Percentiles rank a stretch among this genome's conserved stretches.
phyloP scores from a whole-genome alignment of 1,140 invertebrate genomes.

The Magallana ariakensis region DNA sequence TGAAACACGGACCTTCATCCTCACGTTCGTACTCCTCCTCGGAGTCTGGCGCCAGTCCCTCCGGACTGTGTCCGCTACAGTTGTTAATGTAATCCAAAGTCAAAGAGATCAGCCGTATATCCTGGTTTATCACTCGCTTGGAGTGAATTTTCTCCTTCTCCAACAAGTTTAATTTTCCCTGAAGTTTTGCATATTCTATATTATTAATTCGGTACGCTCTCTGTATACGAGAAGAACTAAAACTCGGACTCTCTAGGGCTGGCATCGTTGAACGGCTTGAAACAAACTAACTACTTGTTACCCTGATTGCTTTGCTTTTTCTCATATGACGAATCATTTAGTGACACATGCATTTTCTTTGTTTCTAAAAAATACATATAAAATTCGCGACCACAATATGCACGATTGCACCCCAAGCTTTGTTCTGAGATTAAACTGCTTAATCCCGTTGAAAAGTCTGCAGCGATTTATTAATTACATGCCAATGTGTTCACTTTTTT shows the following conservation, averaged over 20 bases:
- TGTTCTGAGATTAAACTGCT: neutral
- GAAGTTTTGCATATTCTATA: conserved; percentile 66
- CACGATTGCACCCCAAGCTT: neutral
- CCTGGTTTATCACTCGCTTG: conserved; percentile 70
- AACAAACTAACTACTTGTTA: neutral
- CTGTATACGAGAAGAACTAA: conserved; percentile 71
- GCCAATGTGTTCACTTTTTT: neutral
- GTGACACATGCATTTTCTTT: conserved; percentile 2
- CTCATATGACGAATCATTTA: neutral
- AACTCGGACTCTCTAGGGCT: conserved; percentile 63
- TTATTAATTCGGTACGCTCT: conserved; percentile 71
- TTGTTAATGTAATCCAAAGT: conserved; percentile 72
- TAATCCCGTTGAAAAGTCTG: conserved; percentile 25
- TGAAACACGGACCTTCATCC: conserved; percentile 65
- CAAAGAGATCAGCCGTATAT: conserved; percentile 72
- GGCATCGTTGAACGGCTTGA: conserved; percentile 57
- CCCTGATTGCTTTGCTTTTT: neutral
- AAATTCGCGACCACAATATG: neutral
- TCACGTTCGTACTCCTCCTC: conserved; percentile 54
- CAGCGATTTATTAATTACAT: neutral
- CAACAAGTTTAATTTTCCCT: conserved; percentile 65
- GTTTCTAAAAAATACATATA: neutral
- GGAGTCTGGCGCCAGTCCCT: conserved; percentile 64
- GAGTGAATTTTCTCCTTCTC: conserved; percentile 71
- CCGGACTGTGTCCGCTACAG: conserved; percentile 71